Conservation (phyloP, 2,797 vertebrate species). For the Cynodonichthys magdalenae region DNA sequence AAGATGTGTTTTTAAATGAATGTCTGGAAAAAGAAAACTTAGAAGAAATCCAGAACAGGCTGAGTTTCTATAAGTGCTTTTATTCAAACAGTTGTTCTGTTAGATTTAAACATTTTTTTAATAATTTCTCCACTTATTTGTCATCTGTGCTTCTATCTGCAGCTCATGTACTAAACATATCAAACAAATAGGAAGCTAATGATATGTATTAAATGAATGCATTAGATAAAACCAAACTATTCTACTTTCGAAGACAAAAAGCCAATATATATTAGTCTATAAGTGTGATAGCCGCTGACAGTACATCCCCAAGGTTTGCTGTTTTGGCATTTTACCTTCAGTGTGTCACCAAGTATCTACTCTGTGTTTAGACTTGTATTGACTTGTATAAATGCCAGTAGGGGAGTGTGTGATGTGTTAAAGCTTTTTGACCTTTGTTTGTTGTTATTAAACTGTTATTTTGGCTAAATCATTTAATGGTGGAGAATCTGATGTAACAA, state of each 20-base stretch:
- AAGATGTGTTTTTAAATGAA: constrained; percentile 17
- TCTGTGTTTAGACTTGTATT: constrained; percentile 60
- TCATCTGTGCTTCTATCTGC: constrained; percentile 40
- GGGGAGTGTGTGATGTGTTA: constrained; percentile 45
- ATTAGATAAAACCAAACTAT: constrained; percentile 31
- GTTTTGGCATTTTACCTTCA: constrained; percentile 69
- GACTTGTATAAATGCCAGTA: constrained; percentile 61
- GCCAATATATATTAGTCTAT: constrained; percentile 55
- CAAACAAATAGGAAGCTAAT: constrained; percentile 42
- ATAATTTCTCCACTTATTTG: constrained; percentile 46
- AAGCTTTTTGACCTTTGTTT: constrained; percentile 51
- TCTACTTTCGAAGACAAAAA: constrained; percentile 38
- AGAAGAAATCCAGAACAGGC: constrained; percentile 6
- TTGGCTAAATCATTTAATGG: constrained; percentile 2
- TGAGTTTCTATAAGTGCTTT: constrained; percentile 32
- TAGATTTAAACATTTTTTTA: constrained; percentile 54
- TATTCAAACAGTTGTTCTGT: constrained; percentile 40
- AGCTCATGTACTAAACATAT: constrained; percentile 31
- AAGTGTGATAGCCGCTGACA: constrained; percentile 61
- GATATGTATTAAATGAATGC: no score
- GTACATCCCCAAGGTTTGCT: constrained; percentile 55
- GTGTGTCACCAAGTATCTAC: constrained; percentile 57
- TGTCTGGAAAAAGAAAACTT: constrained; percentile 11
- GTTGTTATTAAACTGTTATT: constrained; percentile 23
- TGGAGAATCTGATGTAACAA: constrained; percentile 1